Conservation (phyloP, 2,797 vertebrate species). For the Tympanoctomys barrerae region DNA sequence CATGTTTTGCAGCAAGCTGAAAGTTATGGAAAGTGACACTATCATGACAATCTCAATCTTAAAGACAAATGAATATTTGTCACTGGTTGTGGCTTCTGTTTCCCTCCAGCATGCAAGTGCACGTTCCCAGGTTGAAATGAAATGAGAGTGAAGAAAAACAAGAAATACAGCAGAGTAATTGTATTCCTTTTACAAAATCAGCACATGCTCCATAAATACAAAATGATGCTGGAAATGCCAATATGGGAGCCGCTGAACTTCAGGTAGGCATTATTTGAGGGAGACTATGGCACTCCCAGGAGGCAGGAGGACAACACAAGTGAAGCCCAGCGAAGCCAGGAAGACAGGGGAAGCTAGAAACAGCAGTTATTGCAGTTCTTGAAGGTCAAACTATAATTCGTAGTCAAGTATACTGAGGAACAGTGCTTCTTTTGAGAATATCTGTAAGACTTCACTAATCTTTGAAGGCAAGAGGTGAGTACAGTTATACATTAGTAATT, state of each 20-base stretch:
- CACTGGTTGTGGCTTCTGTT: background rate
- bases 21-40: background rate
- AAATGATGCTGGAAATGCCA: background rate
- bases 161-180: background rate
- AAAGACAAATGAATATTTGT: background rate
- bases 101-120: no score
- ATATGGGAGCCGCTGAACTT: background rate
- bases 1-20: background rate
- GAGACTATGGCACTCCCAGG: background rate
- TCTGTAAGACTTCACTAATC: background rate
- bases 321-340: background rate
- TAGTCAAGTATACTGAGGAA: background rate
- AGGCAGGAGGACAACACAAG: background rate
- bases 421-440: background rate
- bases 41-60: background rate
- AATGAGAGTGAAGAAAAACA: background rate
- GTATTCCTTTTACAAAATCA: background rate
- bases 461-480: conserved; percentile 52
- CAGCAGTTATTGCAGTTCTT: background rate
- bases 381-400: background rate
- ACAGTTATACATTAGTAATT: background rate
- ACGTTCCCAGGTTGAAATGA: background rate
- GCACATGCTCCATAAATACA: background rate
- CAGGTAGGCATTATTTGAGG: background rate
- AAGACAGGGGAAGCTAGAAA: background rate